Evolutionary conservation across 2,113 vertebrate species (phyloP).

Genomic region (Aix galericulata): DNA sequence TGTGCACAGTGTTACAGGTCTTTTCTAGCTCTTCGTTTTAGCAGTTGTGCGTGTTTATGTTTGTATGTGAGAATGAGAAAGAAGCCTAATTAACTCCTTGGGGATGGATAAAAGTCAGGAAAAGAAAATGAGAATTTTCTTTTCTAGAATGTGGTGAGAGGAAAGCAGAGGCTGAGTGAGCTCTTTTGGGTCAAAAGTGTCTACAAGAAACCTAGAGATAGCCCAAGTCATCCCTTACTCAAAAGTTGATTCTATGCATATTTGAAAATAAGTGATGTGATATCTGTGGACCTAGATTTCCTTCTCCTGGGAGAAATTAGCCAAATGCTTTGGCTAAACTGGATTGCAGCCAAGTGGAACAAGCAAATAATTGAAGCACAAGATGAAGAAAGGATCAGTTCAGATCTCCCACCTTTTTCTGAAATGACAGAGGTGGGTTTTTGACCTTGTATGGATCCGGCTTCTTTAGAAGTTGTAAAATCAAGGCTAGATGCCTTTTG

Average conservation of each 20-base stretch:
- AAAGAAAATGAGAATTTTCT: neutral
- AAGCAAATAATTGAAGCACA: neutral
- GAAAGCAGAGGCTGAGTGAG: neutral
- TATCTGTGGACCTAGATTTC: neutral
- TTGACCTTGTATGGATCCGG: neutral
- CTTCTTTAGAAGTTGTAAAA: conserved; percentile 3
- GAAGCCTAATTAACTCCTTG: neutral
- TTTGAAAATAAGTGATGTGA: neutral
- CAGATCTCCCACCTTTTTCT: neutral
- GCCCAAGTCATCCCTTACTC: neutral
- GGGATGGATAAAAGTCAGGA: neutral
- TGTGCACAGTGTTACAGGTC: neutral
- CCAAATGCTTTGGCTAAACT: neutral
- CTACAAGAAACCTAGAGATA: neutral
- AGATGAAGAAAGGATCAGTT: neutral
- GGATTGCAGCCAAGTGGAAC: neutral
- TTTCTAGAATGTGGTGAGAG: neutral
- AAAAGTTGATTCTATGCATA: neutral
- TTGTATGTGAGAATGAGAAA: neutral
- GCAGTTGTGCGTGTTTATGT: neutral
- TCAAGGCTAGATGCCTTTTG: neutral
- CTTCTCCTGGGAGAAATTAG: neutral
- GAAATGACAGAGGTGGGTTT: neutral
- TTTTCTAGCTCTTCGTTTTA: neutral
- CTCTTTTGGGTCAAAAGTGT: neutral